Evolutionary conservation across 2,113 vertebrate species (phyloP).

Genomic region (Mesocricetus auratus): DNA sequence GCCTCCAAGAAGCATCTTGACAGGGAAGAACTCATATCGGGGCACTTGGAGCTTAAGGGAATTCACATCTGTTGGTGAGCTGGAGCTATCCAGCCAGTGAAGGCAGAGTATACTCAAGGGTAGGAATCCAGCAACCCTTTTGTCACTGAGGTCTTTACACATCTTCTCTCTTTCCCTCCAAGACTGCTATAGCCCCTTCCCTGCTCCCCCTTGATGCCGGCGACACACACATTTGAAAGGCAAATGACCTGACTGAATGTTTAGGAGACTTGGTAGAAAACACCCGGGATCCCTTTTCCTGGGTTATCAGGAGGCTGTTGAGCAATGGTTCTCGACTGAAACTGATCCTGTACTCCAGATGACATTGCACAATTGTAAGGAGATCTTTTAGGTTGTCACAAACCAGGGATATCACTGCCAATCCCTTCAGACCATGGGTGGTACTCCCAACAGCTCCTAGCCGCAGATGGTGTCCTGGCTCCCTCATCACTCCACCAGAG

Average conservation of each 20-base stretch:
- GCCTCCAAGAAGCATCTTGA: neutral
- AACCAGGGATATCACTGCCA: neutral
- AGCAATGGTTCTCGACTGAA: neutral
- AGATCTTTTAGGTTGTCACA: neutral
- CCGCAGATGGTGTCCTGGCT: neutral
- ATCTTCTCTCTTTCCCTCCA: neutral
- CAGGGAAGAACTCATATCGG: neutral
- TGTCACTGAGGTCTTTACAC: neutral
- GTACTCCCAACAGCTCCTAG: no score
- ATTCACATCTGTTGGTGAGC: neutral
- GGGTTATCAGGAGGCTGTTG: neutral
- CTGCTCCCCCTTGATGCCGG: neutral
- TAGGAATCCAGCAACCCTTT: neutral
- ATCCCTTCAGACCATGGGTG: neutral
- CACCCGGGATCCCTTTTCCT: neutral
- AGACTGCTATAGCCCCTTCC: neutral
- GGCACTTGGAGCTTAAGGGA: neutral
- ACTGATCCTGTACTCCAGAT: no score
- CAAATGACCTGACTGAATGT: neutral
- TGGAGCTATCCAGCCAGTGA: no score
- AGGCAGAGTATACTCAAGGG: neutral
- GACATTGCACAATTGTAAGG: neutral
- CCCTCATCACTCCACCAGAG: neutral
- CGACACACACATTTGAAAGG: neutral
- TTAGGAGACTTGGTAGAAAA: neutral